Base-by-base conservation (phyloP, 1,140 invertebrate genomes). In the Drosophila ficusphila region DNA sequence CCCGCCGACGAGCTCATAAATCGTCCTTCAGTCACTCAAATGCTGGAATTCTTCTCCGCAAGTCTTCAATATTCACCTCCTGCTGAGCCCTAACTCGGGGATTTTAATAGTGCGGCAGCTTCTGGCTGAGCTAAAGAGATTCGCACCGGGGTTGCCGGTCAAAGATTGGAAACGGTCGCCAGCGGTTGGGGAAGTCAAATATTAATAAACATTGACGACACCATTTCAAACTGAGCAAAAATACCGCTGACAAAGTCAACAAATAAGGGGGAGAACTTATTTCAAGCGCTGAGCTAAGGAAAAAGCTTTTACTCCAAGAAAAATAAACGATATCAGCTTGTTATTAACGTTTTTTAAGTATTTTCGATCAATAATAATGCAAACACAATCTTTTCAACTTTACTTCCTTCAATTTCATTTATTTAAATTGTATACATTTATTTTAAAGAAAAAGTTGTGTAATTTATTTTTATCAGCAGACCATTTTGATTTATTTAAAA, bases 11-110 rank as follows among this genome's bases (percentile, higher is more conserved):
- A 47, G 38, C 81, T 53, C 81, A 74, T 86, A 86, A 86, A 86
- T 86, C 85, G 73, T 86, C 72, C 48, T 67, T 64, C 78, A 69
- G 58, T 85, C 83, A 86, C 60, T 79, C 75, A 51, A 76, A 68
- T 52, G 67, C n/a, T 31, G 12, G 23, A 29, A 34, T 41, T 47
- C 29, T 64, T 56, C 16, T 38, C 16, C 38, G n/a, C 21, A 34
- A 60, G 14, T 27, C 60, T 33, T 25, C 23, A 31, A 36, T 39
- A 39, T 36, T 21, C 65, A 53, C 21, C 29, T 61, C 41, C 51
- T 21, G 60, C 52, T 52, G 52, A 12, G 64, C 21, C 11, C 39
- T 58, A 75, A 52, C 67, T 33, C 44, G 44, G 60, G 21, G 33
- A 52, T 67, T 67, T 67, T 67, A 68, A 68, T 68, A 67, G 64